Evolutionary conservation across 2,113 vertebrate species (phyloP).

Genomic region (Melanotaenia duboulayi): DNA sequence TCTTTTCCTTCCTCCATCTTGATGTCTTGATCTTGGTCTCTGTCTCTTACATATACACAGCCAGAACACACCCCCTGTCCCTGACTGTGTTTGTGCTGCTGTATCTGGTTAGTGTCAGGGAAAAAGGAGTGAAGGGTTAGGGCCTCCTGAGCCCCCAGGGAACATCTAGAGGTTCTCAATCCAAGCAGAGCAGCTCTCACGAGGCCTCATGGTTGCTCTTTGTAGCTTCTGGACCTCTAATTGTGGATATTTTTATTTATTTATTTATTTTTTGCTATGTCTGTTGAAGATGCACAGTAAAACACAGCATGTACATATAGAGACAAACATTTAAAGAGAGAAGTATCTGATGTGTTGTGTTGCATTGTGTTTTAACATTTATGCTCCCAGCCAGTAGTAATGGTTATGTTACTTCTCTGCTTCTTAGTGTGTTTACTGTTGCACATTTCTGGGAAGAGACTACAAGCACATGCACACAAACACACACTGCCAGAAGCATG

Average conservation of each 20-base stretch:
- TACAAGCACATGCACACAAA: conserved; percentile 22
- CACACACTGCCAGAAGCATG: conserved; percentile 61
- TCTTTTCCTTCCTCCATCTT: conserved; percentile 11
- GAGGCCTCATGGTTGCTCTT: conserved; percentile 26
- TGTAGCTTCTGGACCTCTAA: conserved; percentile 44
- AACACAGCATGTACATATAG: conserved; percentile 34
- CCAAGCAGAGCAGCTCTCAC: conserved; percentile 51
- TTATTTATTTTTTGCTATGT: neutral
- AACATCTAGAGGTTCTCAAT: conserved; percentile 63
- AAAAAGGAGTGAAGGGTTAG: conserved; percentile 63
- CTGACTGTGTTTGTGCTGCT: conserved; percentile 66
- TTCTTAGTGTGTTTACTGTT: conserved; percentile 77
- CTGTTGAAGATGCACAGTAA: conserved; percentile 42
- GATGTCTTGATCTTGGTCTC: conserved; percentile 51
- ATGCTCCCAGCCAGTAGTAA: conserved; percentile 59
- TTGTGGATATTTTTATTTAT: conserved; percentile 27
- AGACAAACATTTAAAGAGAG: conserved; percentile 46
- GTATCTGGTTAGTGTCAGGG: conserved; percentile 75
- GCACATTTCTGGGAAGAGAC: conserved; percentile 68
- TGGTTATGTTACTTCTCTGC: conserved; percentile 71
- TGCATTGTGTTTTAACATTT: conserved; percentile 68
- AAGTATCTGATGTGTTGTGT: conserved; percentile 22
- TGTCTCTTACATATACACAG: conserved; percentile 20
- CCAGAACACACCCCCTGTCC: conserved; percentile 12
- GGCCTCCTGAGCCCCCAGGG: conserved; percentile 60